Percentiles rank a stretch among this genome's conserved stretches.
These are phyloP conservation scores for Magallana angulata DNA, from an alignment of 1,140 invertebrate species.

Conservation along the genomic window DNA sequence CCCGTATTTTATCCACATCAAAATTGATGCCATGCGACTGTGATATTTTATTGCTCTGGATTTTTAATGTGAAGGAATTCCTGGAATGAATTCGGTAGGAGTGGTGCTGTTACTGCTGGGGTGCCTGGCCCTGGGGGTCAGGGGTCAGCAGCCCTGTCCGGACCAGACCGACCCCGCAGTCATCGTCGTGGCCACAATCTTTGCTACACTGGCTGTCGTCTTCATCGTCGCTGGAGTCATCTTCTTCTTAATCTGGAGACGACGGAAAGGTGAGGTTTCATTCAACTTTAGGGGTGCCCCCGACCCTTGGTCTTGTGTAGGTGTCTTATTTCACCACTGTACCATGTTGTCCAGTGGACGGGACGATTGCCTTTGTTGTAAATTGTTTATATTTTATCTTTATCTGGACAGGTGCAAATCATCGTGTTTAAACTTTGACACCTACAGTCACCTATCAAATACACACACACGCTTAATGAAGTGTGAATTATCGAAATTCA, in stretches of 20 bases:
- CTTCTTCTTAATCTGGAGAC: constrained; percentile 60
- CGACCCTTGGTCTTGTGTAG: too few species aligned
- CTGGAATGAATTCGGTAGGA: constrained; percentile 32
- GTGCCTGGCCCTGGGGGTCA: neutral
- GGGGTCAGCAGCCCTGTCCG: constrained; percentile 9
- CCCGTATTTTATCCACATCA: constrained; percentile 12
- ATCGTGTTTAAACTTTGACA: neutral
- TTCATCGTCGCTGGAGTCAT: constrained; percentile 59
- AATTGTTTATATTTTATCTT: neutral
- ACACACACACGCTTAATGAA: neutral
- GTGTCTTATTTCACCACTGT: neutral
- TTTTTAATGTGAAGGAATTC: constrained; percentile 11
- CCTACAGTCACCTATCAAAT: neutral
- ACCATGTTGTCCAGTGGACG: neutral
- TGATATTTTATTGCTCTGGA: constrained; percentile 31
- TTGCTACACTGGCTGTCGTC: constrained; percentile 63
- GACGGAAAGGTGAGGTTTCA: constrained; percentile 57
- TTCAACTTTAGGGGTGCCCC: too few species aligned
- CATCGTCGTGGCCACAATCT: constrained; percentile 64
- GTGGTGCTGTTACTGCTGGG: neutral
- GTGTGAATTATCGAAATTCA: constrained; percentile 21
- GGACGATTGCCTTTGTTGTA: neutral
- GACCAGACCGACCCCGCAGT: constrained; percentile 52
- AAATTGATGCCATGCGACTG: neutral
- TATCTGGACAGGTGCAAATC: neutral